Evolutionary conservation across 92 coral and sea anemone species (phyloP), one percentile per base, ranked within the genome.

Genomic region (Scolanthus callimorphus): DNA sequence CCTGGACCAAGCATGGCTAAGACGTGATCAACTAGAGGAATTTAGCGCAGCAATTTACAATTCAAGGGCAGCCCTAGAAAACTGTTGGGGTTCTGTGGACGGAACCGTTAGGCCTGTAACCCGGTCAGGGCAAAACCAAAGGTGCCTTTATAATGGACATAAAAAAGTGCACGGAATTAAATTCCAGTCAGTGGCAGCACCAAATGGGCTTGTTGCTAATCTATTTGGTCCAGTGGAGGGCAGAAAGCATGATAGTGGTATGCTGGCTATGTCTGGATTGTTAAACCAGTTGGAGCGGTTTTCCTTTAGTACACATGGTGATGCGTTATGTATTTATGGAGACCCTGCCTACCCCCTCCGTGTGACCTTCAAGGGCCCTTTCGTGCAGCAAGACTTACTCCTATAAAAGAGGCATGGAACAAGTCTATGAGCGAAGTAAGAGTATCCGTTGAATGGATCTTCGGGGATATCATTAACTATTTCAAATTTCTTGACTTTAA

Each of bases 1-100:
- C 43, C 51, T 78, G 15, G 43, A 83, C 68, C 82, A 78, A 39
- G 61, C 45, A 52, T 77, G 76, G 77, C 46, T 83, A 27, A 45
- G 49, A 21, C 83, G 49, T 46, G 68, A 34, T 55, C 53, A 67
- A 26, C 65, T 81, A 39, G 59, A 74, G 51, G 28, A 38, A 37
- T 75, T 66, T 62, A 71, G 74, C 13, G 72, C 25, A 22, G 73
- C 49, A 67, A 70, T 76, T 31, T 76, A 60, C 48, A 49, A 49
- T 25, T 55, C 57, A 30, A 83, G 89, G 22, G 83, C 79, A 41
- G 79, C 77, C 4, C 60, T 70, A 23, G 34, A 49, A 49, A 70
- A 70, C 61, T 70, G 85, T 39, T 78, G n/a, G n/a, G n/a, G n/a
- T n/a, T n/a, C 39, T 54, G 26, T n/a, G n/a, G n/a, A n/a, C n/a